Conservation (phyloP, 1,140 invertebrate genomes). For the Sitophilus oryzae region DNA sequence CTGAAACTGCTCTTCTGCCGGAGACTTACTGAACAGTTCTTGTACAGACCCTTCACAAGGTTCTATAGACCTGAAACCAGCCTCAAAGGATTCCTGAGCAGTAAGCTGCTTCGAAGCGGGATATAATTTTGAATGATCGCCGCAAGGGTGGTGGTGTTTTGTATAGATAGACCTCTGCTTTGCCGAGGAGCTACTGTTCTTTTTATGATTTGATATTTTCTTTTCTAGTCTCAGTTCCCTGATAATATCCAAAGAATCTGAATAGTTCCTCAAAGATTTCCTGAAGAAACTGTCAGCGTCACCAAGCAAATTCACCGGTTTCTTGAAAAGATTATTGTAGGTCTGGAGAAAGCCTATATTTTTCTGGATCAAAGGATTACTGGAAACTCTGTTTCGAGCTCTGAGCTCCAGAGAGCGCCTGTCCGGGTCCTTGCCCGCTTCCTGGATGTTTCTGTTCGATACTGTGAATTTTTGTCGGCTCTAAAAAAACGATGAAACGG, state of each 20-base stretch:
- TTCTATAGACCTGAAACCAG: background rate
- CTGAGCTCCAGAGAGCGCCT: slow-evolving; percentile 8
- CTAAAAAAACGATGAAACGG: slow-evolving; percentile 11
- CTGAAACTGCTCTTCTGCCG: background rate
- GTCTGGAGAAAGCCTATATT: slow-evolving; percentile 24
- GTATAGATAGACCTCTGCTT: slow-evolving; percentile 7
- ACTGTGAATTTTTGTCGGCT: slow-evolving; percentile 28
- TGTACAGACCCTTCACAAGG: background rate
- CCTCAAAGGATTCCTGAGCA: background rate
- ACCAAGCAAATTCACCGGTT: slow-evolving; percentile 15
- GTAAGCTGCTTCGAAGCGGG: too few species aligned
- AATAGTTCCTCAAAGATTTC: slow-evolving; percentile 28
- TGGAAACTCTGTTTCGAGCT: slow-evolving; percentile 20
- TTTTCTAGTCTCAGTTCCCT: slow-evolving; percentile 13
- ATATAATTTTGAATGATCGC: too few species aligned
- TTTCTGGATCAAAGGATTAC: slow-evolving; percentile 27
- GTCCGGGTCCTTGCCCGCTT: slow-evolving; percentile 11
- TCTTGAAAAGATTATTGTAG: slow-evolving; percentile 24
- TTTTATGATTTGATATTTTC: too few species aligned
- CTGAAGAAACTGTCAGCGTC: slow-evolving; percentile 28
- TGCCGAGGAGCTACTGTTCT: too few species aligned
- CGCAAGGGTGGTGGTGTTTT: background rate
- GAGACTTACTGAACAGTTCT: slow-evolving; percentile 4
- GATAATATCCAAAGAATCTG: slow-evolving; percentile 21
- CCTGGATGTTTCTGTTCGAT: slow-evolving; percentile 18